Conservation (phyloP, 2,113 vertebrate species). For the Carollia perspicillata region DNA sequence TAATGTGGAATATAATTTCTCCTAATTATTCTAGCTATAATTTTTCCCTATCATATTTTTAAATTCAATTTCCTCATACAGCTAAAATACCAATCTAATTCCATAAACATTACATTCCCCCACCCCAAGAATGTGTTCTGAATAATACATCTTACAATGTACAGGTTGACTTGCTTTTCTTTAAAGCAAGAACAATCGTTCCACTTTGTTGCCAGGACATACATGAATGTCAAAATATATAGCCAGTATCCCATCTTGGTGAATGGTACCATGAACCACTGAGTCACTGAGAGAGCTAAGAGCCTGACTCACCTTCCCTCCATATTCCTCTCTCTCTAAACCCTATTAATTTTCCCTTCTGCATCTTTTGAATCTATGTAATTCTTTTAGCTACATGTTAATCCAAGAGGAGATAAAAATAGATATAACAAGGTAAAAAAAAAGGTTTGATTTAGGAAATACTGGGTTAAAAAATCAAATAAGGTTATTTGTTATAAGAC, state of each 20-base stretch:
- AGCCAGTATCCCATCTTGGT: background rate
- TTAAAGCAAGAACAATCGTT: background rate
- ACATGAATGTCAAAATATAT: background rate
- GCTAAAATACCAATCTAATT: background rate
- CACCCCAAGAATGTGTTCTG: background rate
- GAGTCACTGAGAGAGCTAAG: background rate
- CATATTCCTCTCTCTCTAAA: background rate
- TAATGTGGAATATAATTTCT: slow-evolving; percentile 3
- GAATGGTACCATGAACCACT: background rate
- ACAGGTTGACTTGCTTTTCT: background rate
- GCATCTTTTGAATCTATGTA: background rate
- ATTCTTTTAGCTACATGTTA: background rate
- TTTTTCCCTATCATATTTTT: background rate
- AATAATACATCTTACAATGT: background rate
- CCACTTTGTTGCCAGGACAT: background rate
- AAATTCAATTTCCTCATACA: slow-evolving; percentile 30
- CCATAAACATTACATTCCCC: slow-evolving; percentile 23
- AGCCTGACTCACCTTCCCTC: background rate
- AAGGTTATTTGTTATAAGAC: background rate
- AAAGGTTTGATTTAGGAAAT: background rate
- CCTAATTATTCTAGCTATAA: slow-evolving; percentile 38
- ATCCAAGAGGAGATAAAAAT: background rate
- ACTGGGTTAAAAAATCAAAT: background rate
- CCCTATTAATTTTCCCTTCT: background rate
- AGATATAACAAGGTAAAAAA: background rate